Conservation (phyloP, 1,140 invertebrate species). For the Drosophila setifemur region DNA sequence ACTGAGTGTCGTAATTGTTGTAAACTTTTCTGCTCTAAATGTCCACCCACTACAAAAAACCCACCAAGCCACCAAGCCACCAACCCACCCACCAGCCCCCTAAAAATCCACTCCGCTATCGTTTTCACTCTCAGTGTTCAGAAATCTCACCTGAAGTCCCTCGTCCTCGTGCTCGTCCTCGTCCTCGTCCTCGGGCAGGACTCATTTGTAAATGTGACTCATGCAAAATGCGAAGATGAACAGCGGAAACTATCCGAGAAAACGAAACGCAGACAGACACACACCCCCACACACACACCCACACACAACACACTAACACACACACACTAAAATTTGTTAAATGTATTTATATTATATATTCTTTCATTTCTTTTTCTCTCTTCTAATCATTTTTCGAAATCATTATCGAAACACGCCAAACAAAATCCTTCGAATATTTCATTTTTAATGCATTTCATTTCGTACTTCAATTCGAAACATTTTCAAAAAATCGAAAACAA, state of each 20-base stretch:
- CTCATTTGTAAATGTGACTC: conserved; percentile 42
- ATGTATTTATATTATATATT: conserved; percentile 82
- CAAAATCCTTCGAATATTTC: conserved; percentile 58
- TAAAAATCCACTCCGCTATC: conserved; percentile 20
- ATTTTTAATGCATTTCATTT: conserved; percentile 78
- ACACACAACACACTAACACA: conserved; percentile 20
- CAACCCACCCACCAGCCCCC: neutral
- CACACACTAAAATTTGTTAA: conserved; percentile 80
- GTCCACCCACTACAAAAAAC: conserved; percentile 31
- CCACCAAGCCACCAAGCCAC: conserved; percentile 10
- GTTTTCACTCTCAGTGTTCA: conserved; percentile 32
- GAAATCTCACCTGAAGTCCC: conserved; percentile 14
- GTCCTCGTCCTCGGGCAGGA: too few species aligned
- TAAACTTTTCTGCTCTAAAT: conserved; percentile 61
- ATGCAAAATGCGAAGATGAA: conserved; percentile 42
- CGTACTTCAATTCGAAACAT: conserved; percentile 67
- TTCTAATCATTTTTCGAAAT: conserved; percentile 80
- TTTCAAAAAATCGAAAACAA: conserved; percentile 29
- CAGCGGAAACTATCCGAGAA: conserved; percentile 37
- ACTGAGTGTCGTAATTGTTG: conserved; percentile 64
- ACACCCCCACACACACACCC: conserved; percentile 6
- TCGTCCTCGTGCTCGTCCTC: too few species aligned
- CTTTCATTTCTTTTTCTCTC: conserved; percentile 82
- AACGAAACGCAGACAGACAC: conserved; percentile 44
- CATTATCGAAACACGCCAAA: conserved; percentile 74